These are phyloP conservation scores for Hystrix cristata DNA, from an alignment of 2,113 vertebrate genomes.

Conservation along the genomic window DNA sequence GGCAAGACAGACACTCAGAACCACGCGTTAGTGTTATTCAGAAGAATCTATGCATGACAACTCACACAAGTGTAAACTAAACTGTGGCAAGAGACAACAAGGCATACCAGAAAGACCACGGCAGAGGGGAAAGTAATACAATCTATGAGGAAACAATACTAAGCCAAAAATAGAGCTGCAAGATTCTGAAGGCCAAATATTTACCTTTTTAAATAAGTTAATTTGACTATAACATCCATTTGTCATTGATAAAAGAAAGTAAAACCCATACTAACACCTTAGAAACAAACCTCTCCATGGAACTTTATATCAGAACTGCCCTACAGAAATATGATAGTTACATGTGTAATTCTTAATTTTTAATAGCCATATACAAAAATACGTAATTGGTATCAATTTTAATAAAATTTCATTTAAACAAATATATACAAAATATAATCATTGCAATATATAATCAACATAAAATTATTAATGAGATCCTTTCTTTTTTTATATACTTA, in stretches of 20 bases:
- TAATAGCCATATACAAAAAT: slow-evolving; percentile 22
- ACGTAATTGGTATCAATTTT: slow-evolving; percentile 28
- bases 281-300: neutral
- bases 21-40: neutral
- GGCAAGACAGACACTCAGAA: neutral
- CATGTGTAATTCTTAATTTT: neutral
- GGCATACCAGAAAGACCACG: neutral
- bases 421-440: slow-evolving; percentile 28
- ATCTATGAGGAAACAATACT: slow-evolving; percentile 28
- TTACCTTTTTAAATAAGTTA: slow-evolving; percentile 7
- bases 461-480: neutral
- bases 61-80: neutral
- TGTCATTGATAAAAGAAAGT: slow-evolving; percentile 38
- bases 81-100: neutral
- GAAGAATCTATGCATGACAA: neutral
- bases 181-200: neutral
- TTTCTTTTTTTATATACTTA: neutral
- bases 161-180: neutral
- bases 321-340: slow-evolving; percentile 1
- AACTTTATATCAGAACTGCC: neutral
- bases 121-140: neutral
- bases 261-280: neutral
- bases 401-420: slow-evolving; percentile 1
- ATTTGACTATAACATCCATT: slow-evolving; percentile 26
- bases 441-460: neutral